Base-by-base conservation (phyloP, 2,113 vertebrate genomes). In the Callipepla californica region DNA sequence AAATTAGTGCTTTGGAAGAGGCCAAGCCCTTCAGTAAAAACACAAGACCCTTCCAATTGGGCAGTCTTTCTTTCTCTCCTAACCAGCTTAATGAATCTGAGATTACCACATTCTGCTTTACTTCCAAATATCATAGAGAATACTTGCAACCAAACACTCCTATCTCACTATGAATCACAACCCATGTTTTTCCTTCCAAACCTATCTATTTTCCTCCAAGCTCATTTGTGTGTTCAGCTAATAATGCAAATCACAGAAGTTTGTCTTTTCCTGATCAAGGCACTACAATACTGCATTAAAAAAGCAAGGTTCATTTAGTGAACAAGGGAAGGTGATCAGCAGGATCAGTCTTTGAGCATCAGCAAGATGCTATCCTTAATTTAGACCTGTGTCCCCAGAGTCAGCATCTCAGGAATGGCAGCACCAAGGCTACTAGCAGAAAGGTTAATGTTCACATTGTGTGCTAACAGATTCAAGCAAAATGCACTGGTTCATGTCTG, bases 401-500 rank as follows among this genome's bases (percentile, higher is more conserved):
- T 95, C 90, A 93, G 92, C 85, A 90, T 67, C 65, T 88, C 82
- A 82, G 80, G 59, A 67, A 90, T 97, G 90, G 78, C 89, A 95
- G 80, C 93, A 63, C 13, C 23, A 73, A 77, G 51, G 77, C 68
- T 25, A 34, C 68, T 57, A 82, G 36, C 25, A 75, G 75, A 70
- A 85, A 72, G 1, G 45, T 44, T 93, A 62, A 59, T 51, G 83
- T 90, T 96, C 90, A 95, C 83, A 73, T 42, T 65, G 82, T 83
- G 62, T 75, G 77, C 88, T 86, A 93, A 85, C 40, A 92, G 78
- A 96, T 82, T 89, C 87, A 82, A 89, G 81, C 44, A 91, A 97
- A 97, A 96, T 95, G 83, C 57, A 90, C 94, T 95, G 96, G 87
- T 95, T 96, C 97, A 38, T 62, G 42, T 55, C 80, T 94, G 97